Base-by-base conservation (phyloP, 2,113 vertebrate species). In the Lepus timidus region DNA sequence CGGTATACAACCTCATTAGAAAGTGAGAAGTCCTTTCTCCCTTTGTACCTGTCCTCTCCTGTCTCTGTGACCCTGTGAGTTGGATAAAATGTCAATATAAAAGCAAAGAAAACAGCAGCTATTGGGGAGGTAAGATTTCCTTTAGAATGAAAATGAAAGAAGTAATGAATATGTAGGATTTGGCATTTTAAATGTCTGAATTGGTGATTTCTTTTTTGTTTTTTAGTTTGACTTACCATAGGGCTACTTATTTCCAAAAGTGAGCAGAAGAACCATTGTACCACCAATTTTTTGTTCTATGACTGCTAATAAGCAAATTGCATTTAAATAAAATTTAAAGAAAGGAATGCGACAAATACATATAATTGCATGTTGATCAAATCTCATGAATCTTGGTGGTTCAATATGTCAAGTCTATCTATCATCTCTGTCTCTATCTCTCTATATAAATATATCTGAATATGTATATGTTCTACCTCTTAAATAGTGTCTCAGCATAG, bases 271-370 rank as follows among this genome's bases (percentile, higher is more conserved):
- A 71, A 2, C 76, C 44, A 71, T 9, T 27, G 2, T 11, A 55
- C 9, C 25, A n/a, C 11, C 27, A 70, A 25, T 64, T 22, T 70
- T 95, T 55, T 79, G 36, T 83, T 51, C 16, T 49, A 49, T 36
- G 20, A 31, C 39, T 49, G 13, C 22, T 44, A 85, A 20, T 82
- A 75, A 94, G 23, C 31, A 68, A 68, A 51, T n/a, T 51, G 3
- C 25, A 55, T 31, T 93, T 27, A 74, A 75, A 83, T 85, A 52
- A 62, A 79, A 29, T 51, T 92, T 39, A 95, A 74, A 51, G 25
- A 51, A 23, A 11, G 4, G 55, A 68, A n/a, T n/a, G 25, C 67
- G 33, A 82, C 9, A 70, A 23, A 76, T 29, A 71, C 6, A 58
- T 76, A 58, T 1, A 80, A 31, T 22, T 90, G 4, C 1, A 51